Evolutionary conservation across 2,113 vertebrate species (phyloP).

Genomic region (Epinephelus lanceolatus): DNA sequence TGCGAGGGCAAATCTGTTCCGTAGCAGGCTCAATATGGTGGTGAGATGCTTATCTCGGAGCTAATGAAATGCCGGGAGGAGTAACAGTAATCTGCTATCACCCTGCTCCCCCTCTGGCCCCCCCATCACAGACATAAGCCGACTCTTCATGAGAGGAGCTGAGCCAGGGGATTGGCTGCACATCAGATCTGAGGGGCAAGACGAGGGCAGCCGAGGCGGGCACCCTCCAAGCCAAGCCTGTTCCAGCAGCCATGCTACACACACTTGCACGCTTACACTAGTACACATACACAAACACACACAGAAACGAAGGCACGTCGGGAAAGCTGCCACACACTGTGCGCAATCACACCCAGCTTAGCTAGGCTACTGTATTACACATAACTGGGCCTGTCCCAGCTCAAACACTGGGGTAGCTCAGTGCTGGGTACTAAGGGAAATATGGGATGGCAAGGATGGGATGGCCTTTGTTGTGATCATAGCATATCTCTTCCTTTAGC

Average conservation of each 20-base stretch:
- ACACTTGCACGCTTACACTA: slow-evolving; percentile 2
- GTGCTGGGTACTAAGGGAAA: slow-evolving; percentile 12
- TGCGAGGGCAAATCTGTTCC: slow-evolving; percentile 79
- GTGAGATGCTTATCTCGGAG: slow-evolving; percentile 81
- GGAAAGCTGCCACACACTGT: slow-evolving; percentile 47
- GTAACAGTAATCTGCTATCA: slow-evolving; percentile 80
- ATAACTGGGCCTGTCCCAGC: slow-evolving; percentile 10
- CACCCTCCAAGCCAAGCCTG: slow-evolving; percentile 41
- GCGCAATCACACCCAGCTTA: slow-evolving; percentile 49
- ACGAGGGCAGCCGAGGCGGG: slow-evolving; percentile 62
- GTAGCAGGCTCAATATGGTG: slow-evolving; percentile 75
- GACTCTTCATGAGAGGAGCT: slow-evolving; percentile 68
- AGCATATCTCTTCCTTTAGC: background rate
- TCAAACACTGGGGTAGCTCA: background rate
- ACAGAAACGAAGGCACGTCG: slow-evolving; percentile 16
- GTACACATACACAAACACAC: background rate
- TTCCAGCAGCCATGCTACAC: slow-evolving; percentile 34
- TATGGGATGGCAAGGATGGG: slow-evolving; percentile 1
- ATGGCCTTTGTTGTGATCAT: background rate
- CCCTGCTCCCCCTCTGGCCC: slow-evolving; percentile 43
- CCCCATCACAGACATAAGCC: slow-evolving; percentile 66
- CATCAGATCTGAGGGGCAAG: slow-evolving; percentile 71
- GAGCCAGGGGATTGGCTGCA: slow-evolving; percentile 71
- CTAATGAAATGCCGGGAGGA: slow-evolving; percentile 84
- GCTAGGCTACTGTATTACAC: slow-evolving; percentile 52